Conservation (phyloP, 2,113 vertebrate genomes). For the Cettia cetti region DNA sequence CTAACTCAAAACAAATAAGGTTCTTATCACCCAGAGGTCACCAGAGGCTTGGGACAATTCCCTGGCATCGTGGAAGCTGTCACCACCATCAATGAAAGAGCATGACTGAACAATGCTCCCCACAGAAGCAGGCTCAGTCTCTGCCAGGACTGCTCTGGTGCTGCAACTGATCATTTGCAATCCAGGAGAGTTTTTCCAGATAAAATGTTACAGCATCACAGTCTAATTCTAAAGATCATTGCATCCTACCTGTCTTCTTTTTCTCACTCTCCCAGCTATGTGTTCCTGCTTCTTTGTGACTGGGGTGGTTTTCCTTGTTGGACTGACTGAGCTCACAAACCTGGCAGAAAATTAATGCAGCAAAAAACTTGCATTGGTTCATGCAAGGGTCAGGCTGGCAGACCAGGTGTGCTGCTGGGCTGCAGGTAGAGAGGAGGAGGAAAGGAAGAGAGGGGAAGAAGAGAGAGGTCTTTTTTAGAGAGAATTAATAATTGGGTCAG, state of each 20-base stretch:
- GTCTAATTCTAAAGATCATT: not conserved
- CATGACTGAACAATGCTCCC: not conserved
- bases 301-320: not conserved
- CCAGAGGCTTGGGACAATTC: not conserved
- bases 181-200: not conserved
- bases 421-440: not conserved
- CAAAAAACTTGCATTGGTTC: not conserved
- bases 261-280: not conserved
- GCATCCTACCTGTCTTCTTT: not conserved
- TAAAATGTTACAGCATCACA: not conserved
- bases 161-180: not conserved
- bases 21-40: not conserved
- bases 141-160: not conserved
- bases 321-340: not conserved
- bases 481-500: not conserved
- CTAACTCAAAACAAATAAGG: not conserved
- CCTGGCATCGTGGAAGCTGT: not conserved
- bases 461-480: not conserved
- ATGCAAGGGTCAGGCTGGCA: not conserved
- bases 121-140: not conserved
- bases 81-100: not conserved
- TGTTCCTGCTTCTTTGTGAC: not conserved
- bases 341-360: not conserved
- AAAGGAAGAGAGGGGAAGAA: not conserved
- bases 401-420: not conserved